A percentile compares a stretch with the other conserved stretches of the same genome.
These are phyloP conservation scores for Anoplolepis gracilipes DNA, from an alignment of 1,140 invertebrate species.

Conservation along the genomic window DNA sequence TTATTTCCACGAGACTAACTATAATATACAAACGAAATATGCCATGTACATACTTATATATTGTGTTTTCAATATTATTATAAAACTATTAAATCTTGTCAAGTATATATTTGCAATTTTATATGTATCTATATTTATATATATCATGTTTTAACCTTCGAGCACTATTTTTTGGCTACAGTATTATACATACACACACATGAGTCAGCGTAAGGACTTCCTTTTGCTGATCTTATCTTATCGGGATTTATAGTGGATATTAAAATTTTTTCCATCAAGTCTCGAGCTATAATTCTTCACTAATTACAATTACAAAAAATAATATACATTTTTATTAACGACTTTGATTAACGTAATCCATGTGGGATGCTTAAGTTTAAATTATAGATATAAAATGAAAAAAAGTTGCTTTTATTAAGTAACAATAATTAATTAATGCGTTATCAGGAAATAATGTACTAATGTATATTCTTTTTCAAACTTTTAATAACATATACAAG, in stretches of 20 bases:
- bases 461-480: neutral
- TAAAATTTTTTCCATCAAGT: no score
- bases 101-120: neutral
- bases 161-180: no score
- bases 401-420: neutral
- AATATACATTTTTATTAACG: no score
- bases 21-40: neutral
- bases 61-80: neutral
- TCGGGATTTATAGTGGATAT: no score
- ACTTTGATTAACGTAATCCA: no score
- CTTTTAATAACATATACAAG: neutral
- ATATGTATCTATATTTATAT: neutral
- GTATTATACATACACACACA: no score
- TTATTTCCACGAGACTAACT: neutral
- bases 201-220: no score
- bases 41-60: no score
- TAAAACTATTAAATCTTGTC: neutral
- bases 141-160: no score
- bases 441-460: neutral
- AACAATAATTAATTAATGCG: neutral
- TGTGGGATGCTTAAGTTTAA: conserved; percentile 3
- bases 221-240: no score
- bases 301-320: no score
- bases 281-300: no score
- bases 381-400: neutral